Percentiles rank a stretch among this genome's conserved stretches.
Conservation (phyloP, 2,888 invertebrate species). For the Mythimna lalbum region DNA sequence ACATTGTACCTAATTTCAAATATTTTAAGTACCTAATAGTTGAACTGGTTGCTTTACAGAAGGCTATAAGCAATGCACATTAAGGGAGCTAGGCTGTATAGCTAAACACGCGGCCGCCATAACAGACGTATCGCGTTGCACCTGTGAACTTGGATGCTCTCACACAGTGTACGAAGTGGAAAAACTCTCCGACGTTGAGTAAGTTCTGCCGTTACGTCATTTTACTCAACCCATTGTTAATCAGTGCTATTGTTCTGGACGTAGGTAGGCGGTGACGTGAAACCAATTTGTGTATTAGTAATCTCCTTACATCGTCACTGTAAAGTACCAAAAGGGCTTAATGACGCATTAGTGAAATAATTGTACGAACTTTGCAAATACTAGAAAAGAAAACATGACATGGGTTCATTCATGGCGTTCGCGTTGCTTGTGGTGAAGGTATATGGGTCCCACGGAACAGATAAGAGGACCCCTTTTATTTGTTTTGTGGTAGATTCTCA, state of each 20-base stretch:
- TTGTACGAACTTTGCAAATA: background rate
- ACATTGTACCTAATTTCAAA: background rate
- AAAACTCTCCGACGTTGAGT: conserved; percentile 92
- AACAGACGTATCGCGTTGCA: conserved; percentile 91
- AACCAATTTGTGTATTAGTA: conserved; percentile 6
- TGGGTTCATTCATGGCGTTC: too few relatives aligned
- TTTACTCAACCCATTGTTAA: conserved; percentile 1
- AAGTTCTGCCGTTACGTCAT: conserved; percentile 64
- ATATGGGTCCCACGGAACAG: too few relatives aligned
- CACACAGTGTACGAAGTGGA: conserved; percentile 95
- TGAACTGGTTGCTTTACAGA: conserved; percentile 69
- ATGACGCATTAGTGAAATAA: conserved; percentile 1
- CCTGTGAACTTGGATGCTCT: conserved; percentile 94
- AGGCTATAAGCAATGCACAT: conserved; percentile 90
- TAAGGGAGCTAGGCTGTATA: conserved; percentile 91
- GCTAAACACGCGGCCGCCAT: conserved; percentile 88
- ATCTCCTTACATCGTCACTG: conserved; percentile 1
- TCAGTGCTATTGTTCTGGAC: background rate
- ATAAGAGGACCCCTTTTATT: too few relatives aligned
- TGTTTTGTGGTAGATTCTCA: too few relatives aligned
- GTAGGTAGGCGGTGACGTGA: background rate
- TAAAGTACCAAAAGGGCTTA: background rate
- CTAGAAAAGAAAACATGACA: too few relatives aligned
- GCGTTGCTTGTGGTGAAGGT: too few relatives aligned
- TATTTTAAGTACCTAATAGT: background rate